phyloP scores from a whole-genome alignment of 2,113 vertebrate species.

The Osmerus eperlanus region DNA sequence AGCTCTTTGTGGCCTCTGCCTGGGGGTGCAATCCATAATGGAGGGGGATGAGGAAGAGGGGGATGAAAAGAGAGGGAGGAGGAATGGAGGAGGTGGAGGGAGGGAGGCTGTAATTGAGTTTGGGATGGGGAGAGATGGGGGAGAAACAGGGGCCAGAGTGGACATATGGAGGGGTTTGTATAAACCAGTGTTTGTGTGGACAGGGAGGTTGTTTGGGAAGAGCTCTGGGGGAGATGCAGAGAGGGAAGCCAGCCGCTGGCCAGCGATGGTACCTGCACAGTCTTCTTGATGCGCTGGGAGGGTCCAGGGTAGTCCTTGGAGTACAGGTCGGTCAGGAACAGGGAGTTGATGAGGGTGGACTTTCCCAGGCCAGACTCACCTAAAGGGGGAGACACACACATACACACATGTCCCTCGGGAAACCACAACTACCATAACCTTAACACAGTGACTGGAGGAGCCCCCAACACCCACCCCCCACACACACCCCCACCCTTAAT shows the following conservation, averaged over 20 bases:
- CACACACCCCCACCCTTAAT: constrained; percentile 8
- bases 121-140: background rate
- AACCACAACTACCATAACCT: constrained; percentile 1
- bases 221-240: background rate
- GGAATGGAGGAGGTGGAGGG: background rate
- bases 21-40: constrained; percentile 1
- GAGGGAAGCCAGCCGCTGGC: background rate
- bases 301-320: constrained; percentile 76
- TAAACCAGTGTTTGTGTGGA: background rate
- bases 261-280: constrained; percentile 68
- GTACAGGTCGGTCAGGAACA: constrained; percentile 77
- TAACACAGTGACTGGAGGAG: no score
- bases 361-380: constrained; percentile 79
- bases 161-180: background rate
- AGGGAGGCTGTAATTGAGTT: background rate
- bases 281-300: constrained; percentile 77
- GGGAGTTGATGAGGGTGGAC: constrained; percentile 78
- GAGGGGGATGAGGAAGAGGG: background rate
- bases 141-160: background rate
- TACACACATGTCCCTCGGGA: background rate
- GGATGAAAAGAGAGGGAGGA: background rate
- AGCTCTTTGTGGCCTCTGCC: background rate
- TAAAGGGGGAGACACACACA: constrained; percentile 24
- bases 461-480: no score
- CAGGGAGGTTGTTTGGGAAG: background rate